Percentiles rank a stretch among this genome's conserved stretches.
These are phyloP conservation scores for Tauraco erythrolophus DNA, from an alignment of 2,113 vertebrate genomes.

Conservation along the genomic window DNA sequence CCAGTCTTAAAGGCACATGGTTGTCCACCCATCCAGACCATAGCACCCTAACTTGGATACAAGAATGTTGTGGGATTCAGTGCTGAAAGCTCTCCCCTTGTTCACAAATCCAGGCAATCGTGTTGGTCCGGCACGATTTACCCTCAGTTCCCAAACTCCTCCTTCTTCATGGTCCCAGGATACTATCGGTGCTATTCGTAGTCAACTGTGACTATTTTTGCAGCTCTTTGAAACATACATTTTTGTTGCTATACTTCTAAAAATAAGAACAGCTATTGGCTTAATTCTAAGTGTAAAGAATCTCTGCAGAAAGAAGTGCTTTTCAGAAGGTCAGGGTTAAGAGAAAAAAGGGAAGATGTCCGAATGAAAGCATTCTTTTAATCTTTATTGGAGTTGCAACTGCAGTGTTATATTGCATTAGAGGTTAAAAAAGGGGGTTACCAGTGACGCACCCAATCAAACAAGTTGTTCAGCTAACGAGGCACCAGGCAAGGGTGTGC, in stretches of 20 bases:
- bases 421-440: background rate
- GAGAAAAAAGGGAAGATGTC: background rate
- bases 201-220: background rate
- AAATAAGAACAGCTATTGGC: background rate
- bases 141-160: background rate
- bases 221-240: background rate
- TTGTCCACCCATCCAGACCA: background rate
- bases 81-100: background rate
- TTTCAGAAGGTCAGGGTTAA: background rate
- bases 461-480: background rate
- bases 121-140: background rate
- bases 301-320: background rate
- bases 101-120: background rate
- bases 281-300: background rate
- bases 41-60: background rate
- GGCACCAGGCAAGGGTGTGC: background rate
- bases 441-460: background rate
- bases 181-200: background rate
- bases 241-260: background rate
- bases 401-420: background rate
- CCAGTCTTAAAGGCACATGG: background rate
- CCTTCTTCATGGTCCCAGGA: background rate
- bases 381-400: constrained; percentile 14
- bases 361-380: background rate
- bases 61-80: background rate